Evolutionary conservation across 2,888 invertebrate genomes (phyloP).

Genomic region (Gymnosoma rotundatum): DNA sequence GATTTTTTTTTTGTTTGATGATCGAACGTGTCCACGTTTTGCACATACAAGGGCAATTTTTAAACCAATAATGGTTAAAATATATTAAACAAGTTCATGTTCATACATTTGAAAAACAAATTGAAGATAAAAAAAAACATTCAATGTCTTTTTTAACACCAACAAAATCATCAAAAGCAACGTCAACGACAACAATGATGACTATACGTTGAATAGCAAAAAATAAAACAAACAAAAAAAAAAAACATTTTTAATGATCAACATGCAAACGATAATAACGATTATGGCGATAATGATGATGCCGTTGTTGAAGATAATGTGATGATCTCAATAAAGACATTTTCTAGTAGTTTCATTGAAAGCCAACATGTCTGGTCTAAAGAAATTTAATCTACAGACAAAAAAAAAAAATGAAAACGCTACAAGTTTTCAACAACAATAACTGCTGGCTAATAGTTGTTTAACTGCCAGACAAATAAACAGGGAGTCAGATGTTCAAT

Average conservation of each 20-base stretch:
- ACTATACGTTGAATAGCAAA: constrained; percentile 15
- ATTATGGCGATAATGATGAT: constrained; percentile 37
- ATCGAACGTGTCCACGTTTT: constrained; percentile 57
- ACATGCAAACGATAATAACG: constrained; percentile 22
- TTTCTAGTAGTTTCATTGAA: constrained; percentile 34
- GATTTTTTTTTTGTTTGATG: constrained; percentile 39
- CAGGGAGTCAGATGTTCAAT: constrained; percentile 42
- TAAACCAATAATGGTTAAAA: constrained; percentile 65
- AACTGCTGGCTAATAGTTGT: constrained; percentile 34
- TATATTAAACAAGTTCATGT: constrained; percentile 69
- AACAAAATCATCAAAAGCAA: constrained; percentile 11
- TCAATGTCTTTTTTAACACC: constrained; percentile 17
- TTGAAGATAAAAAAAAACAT: constrained; percentile 34
- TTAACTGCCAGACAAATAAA: constrained; percentile 26
- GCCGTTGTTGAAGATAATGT: constrained; percentile 37
- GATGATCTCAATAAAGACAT: constrained; percentile 66
- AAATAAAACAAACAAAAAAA: constrained; percentile 14
- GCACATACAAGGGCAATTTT: constrained; percentile 60
- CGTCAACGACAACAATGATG: constrained; percentile 18
- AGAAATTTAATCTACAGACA: constrained; percentile 50
- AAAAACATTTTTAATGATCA: constrained; percentile 15
- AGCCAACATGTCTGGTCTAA: constrained; percentile 61
- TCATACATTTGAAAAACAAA: constrained; percentile 52
- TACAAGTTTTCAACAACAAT: constrained; percentile 42
- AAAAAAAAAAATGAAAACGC: constrained; percentile 1